Evolutionary conservation across 2,888 invertebrate genomes (phyloP), one percentile per base, ranked within the genome.

Genomic region (Cordylochernes scorpioides): DNA sequence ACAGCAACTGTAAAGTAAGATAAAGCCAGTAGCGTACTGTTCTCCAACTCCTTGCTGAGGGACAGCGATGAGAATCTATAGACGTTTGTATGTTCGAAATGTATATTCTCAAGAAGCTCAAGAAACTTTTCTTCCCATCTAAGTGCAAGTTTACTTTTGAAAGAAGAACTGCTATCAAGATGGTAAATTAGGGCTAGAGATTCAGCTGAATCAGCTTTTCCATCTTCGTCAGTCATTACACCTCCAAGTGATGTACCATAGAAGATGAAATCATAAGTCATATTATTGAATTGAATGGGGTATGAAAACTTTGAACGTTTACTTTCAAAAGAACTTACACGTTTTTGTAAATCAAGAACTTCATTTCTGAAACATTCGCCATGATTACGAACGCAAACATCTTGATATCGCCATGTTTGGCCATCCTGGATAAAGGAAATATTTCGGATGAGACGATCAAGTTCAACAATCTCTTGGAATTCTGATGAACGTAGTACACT

Each of bases 161-260:
- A 28, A 21, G 37, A 34, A 17, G 33, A 24, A 27, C 48, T 44
- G 2, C 45, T 49, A 4, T 47, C 69, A 27, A 75, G 65, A 53
- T 80, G 80, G 59, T 84, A 84, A 10, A 74, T 77, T 34, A 82
- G 57, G 49, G 82, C 82, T n/a, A 84, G 64, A 1, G 80, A 71
- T 3, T 78, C 78, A 3, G 77, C 80, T 22, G 71, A 69, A 16
- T 68, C 60, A 25, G 78, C 71, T 36, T 63, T 48, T 31, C 70
- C 68, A 42, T 77, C 71, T 34, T 73, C 71, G 28, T 60, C 60
- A 14, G 78, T 62, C 43, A 66, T 64, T 1, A 77, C 70, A 0
- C 80, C 82, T 2, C 84, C 84, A 50, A 86, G 78, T 56, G 68
- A 80, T 1, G 82, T 73, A 0, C 78, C 78, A 50, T 80, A 72